Evolutionary conservation across 2,113 vertebrate species (phyloP).

Genomic region (Poecile atricapillus): DNA sequence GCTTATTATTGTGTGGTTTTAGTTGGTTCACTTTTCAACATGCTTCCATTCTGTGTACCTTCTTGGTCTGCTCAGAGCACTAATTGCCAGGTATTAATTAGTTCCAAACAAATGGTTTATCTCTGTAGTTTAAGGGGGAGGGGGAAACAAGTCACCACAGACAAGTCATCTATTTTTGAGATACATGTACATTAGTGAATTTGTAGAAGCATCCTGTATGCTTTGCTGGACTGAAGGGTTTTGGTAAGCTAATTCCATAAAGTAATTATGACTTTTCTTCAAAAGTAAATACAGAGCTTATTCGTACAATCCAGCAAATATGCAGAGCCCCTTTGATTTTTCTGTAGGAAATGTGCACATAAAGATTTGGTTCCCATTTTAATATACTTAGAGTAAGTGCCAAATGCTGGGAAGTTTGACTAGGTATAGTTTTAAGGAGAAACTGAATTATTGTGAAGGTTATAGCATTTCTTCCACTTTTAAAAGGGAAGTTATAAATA

Average conservation of each 20-base stretch:
- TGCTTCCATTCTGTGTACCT: neutral
- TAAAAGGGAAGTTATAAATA: neutral
- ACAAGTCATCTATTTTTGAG: neutral
- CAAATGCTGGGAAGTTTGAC: neutral
- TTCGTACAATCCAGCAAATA: neutral
- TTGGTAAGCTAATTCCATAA: neutral
- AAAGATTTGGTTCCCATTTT: neutral
- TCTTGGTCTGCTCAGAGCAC: neutral
- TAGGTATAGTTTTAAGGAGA: neutral
- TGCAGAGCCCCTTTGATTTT: neutral
- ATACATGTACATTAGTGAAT: neutral
- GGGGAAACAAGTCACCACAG: neutral
- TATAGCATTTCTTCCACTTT: neutral
- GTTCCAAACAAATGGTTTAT: neutral
- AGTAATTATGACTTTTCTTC: neutral
- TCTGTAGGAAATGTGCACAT: neutral
- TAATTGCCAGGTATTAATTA: neutral
- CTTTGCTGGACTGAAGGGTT: neutral
- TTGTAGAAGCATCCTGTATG: neutral
- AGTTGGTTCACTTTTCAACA: neutral
- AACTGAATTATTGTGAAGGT: neutral
- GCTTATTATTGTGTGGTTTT: neutral
- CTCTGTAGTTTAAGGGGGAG: neutral
- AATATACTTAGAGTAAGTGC: neutral
- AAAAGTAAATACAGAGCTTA: neutral